A percentile compares a stretch with the other conserved stretches of the same genome.
These are phyloP conservation scores for Drosophila suboccidentalis DNA, from an alignment of 2,888 invertebrate species.

Conservation along the genomic window DNA sequence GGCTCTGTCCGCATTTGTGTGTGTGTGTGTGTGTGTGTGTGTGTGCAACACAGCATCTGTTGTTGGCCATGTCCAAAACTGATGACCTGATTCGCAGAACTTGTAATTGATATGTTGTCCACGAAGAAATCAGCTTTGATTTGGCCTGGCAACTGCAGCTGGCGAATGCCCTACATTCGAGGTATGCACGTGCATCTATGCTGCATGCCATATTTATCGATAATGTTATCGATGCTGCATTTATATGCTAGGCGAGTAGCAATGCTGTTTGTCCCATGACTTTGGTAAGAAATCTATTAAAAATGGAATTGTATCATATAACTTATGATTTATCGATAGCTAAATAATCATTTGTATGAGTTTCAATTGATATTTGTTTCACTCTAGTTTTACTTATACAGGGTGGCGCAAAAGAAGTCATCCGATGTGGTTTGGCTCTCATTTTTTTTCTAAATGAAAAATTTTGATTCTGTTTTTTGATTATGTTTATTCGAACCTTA, in stretches of 20 bases:
- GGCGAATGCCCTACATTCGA: slow-evolving; percentile 50
- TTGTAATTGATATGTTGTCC: slow-evolving; percentile 78
- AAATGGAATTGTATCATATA: not conserved
- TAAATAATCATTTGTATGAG: too few relatives aligned
- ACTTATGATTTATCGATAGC: too few relatives aligned
- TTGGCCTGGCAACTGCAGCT: slow-evolving; percentile 34
- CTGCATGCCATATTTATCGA: slow-evolving; percentile 7
- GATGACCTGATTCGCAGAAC: slow-evolving; percentile 75
- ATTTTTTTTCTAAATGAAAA: too few relatives aligned
- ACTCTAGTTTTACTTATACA: not conserved
- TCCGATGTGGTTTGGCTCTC: too few relatives aligned
- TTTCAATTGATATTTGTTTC: not conserved
- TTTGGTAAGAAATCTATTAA: not conserved
- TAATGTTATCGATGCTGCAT: slow-evolving; percentile 8
- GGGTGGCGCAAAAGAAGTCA: too few relatives aligned
- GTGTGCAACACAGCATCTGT: slow-evolving; percentile 35
- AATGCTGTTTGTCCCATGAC: not conserved
- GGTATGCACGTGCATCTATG: slow-evolving; percentile 13
- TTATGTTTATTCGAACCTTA: too few relatives aligned
- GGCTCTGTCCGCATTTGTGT: not conserved
- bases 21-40: slow-evolving; percentile 3
- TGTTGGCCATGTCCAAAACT: slow-evolving; percentile 73
- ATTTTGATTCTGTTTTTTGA: too few relatives aligned
- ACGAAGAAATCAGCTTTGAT: slow-evolving; percentile 52
- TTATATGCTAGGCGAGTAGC: not conserved